phyloP scores from a whole-genome alignment of 2,797 vertebrate species.

The Natrix natrix region DNA sequence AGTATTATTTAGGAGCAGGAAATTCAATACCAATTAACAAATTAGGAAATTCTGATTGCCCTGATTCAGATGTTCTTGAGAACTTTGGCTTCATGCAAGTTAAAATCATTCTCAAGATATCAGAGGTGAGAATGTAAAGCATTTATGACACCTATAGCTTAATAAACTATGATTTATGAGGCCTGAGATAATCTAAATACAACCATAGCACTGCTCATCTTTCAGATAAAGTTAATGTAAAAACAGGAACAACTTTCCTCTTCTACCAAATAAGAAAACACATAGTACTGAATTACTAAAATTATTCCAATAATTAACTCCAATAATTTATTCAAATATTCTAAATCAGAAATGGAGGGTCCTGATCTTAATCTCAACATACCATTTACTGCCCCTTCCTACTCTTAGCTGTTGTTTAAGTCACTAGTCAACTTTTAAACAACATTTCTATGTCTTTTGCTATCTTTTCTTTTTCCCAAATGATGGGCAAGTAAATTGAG shows the following conservation, averaged over 20 bases:
- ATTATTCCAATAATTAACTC: background rate
- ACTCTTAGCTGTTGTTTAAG: background rate
- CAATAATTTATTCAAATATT: background rate
- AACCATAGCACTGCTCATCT: background rate
- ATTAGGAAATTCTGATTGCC: background rate
- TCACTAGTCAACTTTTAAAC: background rate
- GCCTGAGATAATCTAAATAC: background rate
- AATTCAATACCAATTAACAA: background rate
- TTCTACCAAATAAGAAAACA: background rate
- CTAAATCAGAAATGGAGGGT: background rate
- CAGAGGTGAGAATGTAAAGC: background rate
- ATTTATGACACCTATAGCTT: background rate
- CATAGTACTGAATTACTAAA: background rate
- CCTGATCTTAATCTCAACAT: background rate
- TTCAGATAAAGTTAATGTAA: background rate
- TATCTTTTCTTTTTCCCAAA: background rate
- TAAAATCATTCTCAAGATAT: background rate
- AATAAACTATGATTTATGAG: background rate
- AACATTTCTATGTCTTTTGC: background rate
- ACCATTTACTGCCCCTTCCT: background rate
- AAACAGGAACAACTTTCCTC: background rate
- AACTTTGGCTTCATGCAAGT: background rate
- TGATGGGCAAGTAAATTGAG: background rate
- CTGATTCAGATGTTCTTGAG: background rate
- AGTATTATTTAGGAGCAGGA: background rate